Base-by-base conservation (phyloP, 2,113 vertebrate genomes). In the Garra rufa region DNA sequence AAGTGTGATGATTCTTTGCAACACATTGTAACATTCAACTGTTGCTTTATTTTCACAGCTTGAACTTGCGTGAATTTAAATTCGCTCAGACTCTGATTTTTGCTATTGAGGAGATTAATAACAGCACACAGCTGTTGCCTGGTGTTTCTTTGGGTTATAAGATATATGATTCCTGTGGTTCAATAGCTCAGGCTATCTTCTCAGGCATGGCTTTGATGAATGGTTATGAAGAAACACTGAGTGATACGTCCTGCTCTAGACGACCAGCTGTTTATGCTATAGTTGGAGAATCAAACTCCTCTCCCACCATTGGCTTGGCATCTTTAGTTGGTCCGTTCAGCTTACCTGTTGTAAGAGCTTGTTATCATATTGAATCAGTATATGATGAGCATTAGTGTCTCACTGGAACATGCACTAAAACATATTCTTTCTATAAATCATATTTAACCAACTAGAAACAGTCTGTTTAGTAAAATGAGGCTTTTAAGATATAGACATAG, bases 51-150 rank as follows among this genome's bases (percentile, higher is more conserved):
- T 74, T 83, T 17, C 76, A 19, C 84, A 95, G 94, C 57, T 76
- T 94, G 30, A 93, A 93, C 73, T 92, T 93, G 38, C 90, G 93
- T 75, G 92, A 94, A 79, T 93, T 95, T 69, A 91, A 92, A 65
- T 94, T 93, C 89, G 92, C 90, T 17, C 92, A 94, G 79, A 91
- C 93, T 0, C 92, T 94, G 94, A 92, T 94, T 55, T 95, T 94
- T 87, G 92, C 93, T 34, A 94, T 95, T 21, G 89, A 93, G 65
- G 94, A 95, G 91, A 95, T 95, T 70, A 95, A 95, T 85, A 91
- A 81, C 76, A 92, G 79, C 76, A 84, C 57, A 43, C 67, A 24
- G 44, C 84, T 94, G 82, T 92, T 95, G 59, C 92, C 92, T 1
- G 91, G 92, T 81, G 75, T 94, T 38, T 89, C 91, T 26, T 85